phyloP scores from a whole-genome alignment of 2,797 vertebrate genomes.

The Diplodus sargus region DNA sequence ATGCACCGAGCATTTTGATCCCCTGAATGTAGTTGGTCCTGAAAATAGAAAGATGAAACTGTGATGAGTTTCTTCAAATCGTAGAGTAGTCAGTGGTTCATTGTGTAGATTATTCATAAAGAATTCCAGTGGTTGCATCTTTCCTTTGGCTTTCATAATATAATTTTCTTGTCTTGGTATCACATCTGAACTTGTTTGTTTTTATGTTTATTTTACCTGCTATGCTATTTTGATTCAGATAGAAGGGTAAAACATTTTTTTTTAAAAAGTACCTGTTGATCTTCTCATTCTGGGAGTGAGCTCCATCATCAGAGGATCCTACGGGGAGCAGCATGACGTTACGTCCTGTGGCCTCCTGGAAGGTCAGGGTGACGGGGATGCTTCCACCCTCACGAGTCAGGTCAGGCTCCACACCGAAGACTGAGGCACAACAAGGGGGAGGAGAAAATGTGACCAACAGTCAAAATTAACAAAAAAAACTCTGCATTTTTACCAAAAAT shows the following conservation, averaged over 20 bases:
- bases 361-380: slow-evolving; percentile 97
- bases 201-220: background rate
- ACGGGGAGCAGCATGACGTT: slow-evolving; percentile 97
- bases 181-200: background rate
- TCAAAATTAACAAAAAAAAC: background rate
- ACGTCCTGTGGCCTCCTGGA: slow-evolving; percentile 96
- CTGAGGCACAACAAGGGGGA: slow-evolving; percentile 69
- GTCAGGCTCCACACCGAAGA: slow-evolving; percentile 97
- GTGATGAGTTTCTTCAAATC: background rate
- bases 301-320: slow-evolving; percentile 95
- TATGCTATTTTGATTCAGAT: too few relatives aligned
- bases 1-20: slow-evolving; percentile 93
- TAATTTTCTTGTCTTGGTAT: background rate
- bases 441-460: background rate
- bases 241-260: too few relatives aligned
- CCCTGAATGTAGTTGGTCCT: slow-evolving; percentile 96
- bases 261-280: slow-evolving; percentile 95
- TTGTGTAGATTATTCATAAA: background rate
- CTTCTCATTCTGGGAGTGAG: slow-evolving; percentile 99
- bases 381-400: slow-evolving; percentile 97
- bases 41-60: slow-evolving; percentile 51
- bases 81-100: background rate
- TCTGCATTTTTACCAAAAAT: background rate
- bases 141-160: background rate
- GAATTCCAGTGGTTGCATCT: background rate